Evolutionary conservation across 2,113 vertebrate genomes (phyloP).

Genomic region (Pseudopodoces humilis): DNA sequence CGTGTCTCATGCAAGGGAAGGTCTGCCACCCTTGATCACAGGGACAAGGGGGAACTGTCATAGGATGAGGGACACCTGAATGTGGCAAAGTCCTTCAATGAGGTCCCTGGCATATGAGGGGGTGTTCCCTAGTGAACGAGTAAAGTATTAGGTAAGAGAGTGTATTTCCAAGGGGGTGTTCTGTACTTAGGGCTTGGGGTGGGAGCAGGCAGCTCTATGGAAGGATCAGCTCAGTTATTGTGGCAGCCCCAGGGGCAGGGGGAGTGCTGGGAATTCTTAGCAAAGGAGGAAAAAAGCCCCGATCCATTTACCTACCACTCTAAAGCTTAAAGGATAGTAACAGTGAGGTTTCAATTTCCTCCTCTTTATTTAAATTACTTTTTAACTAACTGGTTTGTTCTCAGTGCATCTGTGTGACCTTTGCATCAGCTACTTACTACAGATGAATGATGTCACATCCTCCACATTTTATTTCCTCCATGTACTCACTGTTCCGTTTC

Average conservation of each 20-base stretch:
- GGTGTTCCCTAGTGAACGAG: neutral
- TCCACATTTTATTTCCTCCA: accelerated
- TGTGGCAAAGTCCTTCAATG: neutral
- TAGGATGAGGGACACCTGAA: neutral
- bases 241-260: accelerated
- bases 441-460: neutral
- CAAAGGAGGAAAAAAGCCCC: neutral
- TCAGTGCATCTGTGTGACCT: neutral
- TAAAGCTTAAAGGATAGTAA: neutral
- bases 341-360: neutral
- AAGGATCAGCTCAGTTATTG: neutral
- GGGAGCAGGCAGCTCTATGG: neutral
- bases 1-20: accelerated
- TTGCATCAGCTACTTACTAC: neutral
- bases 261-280: neutral
- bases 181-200: neutral
- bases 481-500: neutral
- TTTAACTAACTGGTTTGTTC: neutral
- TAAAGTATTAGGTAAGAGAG: neutral
- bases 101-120: neutral
- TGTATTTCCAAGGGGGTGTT: neutral
- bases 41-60: neutral
- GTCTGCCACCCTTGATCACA: neutral
- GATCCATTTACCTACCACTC: neutral
- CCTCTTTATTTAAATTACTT: neutral